phyloP scores from a whole-genome alignment of 2,113 vertebrate species.

The Pluvialis apricaria region DNA sequence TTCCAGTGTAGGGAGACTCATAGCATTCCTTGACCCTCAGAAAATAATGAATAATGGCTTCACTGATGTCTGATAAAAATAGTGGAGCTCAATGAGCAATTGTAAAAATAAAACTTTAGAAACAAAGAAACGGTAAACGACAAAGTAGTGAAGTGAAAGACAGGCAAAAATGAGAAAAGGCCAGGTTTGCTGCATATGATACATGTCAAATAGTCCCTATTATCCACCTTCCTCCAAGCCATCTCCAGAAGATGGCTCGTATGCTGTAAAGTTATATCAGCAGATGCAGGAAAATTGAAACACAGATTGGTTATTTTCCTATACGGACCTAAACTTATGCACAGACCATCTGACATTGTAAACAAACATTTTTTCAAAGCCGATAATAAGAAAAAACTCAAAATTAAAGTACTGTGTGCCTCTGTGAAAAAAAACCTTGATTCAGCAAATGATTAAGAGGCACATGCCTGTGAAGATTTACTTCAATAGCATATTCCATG shows the following conservation, averaged over 20 bases:
- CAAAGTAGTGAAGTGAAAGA: neutral
- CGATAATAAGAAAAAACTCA: neutral
- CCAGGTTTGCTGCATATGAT: neutral
- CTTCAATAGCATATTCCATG: neutral
- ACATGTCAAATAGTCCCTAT: neutral
- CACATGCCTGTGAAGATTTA: neutral
- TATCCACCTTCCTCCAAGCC: neutral
- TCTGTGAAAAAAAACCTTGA: neutral
- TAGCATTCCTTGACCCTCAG: neutral
- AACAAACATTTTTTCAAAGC: neutral
- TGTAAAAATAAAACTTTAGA: neutral
- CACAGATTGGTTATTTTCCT: neutral
- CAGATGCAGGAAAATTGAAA: neutral
- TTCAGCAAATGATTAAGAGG: neutral
- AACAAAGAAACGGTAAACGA: neutral
- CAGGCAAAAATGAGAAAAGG: neutral
- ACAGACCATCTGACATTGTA: neutral
- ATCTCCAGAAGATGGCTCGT: accelerated
- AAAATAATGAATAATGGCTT: neutral
- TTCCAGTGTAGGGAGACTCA: neutral
- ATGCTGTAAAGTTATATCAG: neutral
- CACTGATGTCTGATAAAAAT: neutral
- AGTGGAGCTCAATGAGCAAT: neutral
- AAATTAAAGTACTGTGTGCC: neutral
- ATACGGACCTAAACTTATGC: neutral